Base-by-base conservation (phyloP, 2,888 invertebrate species). In the Drosophila mimetica region DNA sequence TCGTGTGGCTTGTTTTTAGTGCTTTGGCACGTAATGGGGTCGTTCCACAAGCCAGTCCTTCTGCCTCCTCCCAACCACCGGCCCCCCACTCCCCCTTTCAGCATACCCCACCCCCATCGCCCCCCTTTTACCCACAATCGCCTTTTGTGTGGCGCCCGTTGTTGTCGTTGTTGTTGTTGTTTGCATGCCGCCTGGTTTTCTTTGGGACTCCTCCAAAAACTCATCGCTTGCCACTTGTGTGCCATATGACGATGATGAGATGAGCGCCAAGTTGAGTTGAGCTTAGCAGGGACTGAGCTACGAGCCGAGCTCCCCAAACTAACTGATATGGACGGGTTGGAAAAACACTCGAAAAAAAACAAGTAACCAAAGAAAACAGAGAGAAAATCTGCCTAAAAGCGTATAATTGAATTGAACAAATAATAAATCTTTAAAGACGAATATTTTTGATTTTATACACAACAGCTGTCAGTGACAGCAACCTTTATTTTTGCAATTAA, bases 1-100 rank as follows among this genome's bases (percentile, higher is more conserved):
- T 75, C 64, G 67, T 84, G 84, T 39, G 77, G 74, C 75, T 75
- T 80, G 85, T 86, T 81, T 81, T 81, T 80, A 81, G 81, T 87
- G 82, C 82, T 87, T 82, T 82, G 82, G 82, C 82, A 82, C 82
- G 82, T 82, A 82, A 82, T 87, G 82, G 82, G 88, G 86, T 88
- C 86, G 88, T 51, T 60, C 46, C 81, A 64, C 53, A 57, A 58
- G 55, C 64, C 57, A 42, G 42, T 66, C 36, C 64, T 48, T 28
- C 63, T 30, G 48, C 39, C 18, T 18, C 13, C 41, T 16, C 16
- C 39, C 54, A 46, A n/a, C 60, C 55, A 28, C 22, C 39, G 14
- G 6, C 42, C 32, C 53, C 22, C 22, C 22, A 25, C 6, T 7
- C 36, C 46, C 18, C 42, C 30, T 20, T n/a, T 9, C 47, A 18